Conservation (phyloP, 2,113 vertebrate genomes). For the Melospiza melodia region DNA sequence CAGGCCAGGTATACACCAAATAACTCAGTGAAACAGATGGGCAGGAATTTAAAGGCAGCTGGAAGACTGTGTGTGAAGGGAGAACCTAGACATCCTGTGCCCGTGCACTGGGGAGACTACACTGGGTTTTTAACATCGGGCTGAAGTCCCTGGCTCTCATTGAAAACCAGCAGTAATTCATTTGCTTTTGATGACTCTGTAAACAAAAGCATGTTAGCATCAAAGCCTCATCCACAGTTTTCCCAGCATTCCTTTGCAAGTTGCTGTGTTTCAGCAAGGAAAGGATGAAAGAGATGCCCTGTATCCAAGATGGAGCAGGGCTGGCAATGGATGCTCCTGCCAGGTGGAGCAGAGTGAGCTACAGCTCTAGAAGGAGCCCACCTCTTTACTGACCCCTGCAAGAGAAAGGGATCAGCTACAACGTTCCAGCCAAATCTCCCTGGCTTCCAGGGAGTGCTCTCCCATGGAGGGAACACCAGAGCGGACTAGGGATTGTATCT, state of each 20-base stretch:
- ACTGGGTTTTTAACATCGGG: not conserved
- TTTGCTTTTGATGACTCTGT: not conserved
- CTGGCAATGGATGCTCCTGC: not conserved
- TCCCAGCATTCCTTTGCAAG: not conserved
- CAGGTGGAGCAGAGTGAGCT: not conserved
- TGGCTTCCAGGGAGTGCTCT: not conserved
- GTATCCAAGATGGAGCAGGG: not conserved
- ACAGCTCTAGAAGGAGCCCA: not conserved
- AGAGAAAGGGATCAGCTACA: not conserved
- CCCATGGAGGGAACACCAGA: not conserved
- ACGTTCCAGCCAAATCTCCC: not conserved
- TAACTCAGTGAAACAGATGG: not conserved
- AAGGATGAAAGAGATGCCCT: not conserved
- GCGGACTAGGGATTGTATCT: not conserved
- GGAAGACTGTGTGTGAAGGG: not conserved
- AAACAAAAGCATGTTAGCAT: not conserved
- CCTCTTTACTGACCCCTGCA: not conserved
- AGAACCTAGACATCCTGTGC: not conserved
- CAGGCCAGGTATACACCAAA: not conserved
- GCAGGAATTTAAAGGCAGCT: not conserved
- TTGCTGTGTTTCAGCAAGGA: not conserved
- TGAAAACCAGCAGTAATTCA: not conserved
- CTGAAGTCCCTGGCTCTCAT: not conserved
- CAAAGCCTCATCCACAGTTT: not conserved
- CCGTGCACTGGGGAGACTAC: not conserved